Evolutionary conservation across 2,797 vertebrate species (phyloP).

Genomic region (Lepilemur ruficaudatus): DNA sequence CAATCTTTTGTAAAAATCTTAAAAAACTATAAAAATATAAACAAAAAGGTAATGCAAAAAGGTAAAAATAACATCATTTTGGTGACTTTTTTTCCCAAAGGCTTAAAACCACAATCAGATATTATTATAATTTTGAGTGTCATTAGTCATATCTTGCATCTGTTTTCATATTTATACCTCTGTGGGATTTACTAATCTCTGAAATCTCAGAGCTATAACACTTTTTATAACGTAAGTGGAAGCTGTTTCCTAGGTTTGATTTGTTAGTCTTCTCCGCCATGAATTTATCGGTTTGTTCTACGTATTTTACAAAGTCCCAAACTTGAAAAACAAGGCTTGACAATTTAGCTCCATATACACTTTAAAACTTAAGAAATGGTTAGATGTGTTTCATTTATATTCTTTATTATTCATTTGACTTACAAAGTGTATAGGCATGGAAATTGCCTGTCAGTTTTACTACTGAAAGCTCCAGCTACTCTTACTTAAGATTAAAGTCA

Average conservation of each 20-base stretch:
- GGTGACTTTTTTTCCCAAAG: neutral
- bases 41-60: neutral
- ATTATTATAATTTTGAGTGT: neutral
- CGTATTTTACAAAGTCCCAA: conserved; percentile 51
- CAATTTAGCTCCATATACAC: conserved; percentile 59
- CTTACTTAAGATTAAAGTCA: conserved; percentile 79
- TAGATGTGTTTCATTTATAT: conserved; percentile 76
- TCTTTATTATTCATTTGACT: conserved; percentile 82
- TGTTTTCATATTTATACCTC: conserved; percentile 37
- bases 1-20: neutral
- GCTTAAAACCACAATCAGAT: neutral
- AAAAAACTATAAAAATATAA: neutral
- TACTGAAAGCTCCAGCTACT: conserved; percentile 69
- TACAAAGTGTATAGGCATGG: conserved; percentile 73
- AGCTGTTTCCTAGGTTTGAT: conserved; percentile 70
- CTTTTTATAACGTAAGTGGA: conserved; percentile 14
- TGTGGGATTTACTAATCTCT: conserved; percentile 24
- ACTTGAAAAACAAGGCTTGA: conserved; percentile 68
- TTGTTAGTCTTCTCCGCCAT: conserved; percentile 47
- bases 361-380: conserved; percentile 71
- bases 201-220: conserved; percentile 34
- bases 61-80: neutral
- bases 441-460: conserved; percentile 80
- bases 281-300: conserved; percentile 69
- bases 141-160: neutral